phyloP scores from a whole-genome alignment of 2,113 vertebrate genomes.

The Sminthopsis crassicaudata region DNA sequence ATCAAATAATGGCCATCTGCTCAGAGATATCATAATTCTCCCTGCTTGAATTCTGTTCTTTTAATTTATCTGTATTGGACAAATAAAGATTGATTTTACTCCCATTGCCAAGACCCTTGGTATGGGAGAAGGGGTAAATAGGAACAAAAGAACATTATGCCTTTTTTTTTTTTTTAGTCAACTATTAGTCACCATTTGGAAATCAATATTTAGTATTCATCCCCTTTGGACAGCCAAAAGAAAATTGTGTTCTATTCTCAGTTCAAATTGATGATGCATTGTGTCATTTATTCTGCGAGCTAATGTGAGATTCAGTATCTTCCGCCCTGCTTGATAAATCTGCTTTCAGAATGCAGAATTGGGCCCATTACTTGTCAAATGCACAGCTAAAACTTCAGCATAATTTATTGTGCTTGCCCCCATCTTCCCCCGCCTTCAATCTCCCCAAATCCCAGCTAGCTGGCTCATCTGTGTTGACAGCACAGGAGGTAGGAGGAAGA shows the following conservation, averaged over 20 bases:
- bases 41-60: conserved; percentile 35
- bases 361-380: conserved; percentile 2
- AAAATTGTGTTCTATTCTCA: conserved; percentile 8
- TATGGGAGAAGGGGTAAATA: conserved; percentile 1
- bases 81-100: conserved; percentile 56
- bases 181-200: conserved; percentile 52
- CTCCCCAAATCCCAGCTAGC: background rate
- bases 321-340: conserved; percentile 46
- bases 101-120: conserved; percentile 32
- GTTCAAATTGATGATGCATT: background rate
- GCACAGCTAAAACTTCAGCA: background rate
- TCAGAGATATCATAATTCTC: conserved; percentile 11
- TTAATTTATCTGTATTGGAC: conserved; percentile 37
- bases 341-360: conserved; percentile 48
- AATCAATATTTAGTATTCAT: conserved; percentile 48
- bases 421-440: background rate
- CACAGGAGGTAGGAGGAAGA: background rate
- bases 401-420: background rate
- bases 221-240: conserved; percentile 26
- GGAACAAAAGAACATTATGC: conserved; percentile 36
- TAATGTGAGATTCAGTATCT: conserved; percentile 25
- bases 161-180: conserved; percentile 28
- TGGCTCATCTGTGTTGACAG: background rate
- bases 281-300: conserved; percentile 10
- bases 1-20: conserved; percentile 7